Evolutionary conservation across 2,797 vertebrate species (phyloP).

Genomic region (Ctenosaura bakeri): DNA sequence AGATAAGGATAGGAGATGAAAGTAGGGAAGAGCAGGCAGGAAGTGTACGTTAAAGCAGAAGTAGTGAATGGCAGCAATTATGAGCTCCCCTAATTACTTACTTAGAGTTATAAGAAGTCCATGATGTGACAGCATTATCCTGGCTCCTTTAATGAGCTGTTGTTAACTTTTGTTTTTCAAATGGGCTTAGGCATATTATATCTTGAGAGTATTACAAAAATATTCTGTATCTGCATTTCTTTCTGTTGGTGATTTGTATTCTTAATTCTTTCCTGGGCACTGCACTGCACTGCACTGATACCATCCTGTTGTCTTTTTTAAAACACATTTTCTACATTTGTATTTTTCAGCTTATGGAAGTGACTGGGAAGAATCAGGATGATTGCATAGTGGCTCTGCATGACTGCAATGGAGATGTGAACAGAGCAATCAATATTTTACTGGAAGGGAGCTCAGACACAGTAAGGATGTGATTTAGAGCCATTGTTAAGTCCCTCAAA

Average conservation of each 20-base stretch:
- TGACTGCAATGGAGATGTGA: constrained; percentile 97
- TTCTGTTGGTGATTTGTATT: no score
- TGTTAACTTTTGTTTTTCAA: no score
- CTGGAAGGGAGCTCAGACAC: constrained; percentile 96
- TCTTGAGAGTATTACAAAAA: no score
- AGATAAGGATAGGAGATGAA: no score
- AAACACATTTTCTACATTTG: not conserved
- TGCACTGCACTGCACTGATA: no score
- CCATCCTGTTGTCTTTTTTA: not conserved
- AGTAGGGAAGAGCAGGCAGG: not conserved
- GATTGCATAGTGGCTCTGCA: constrained; percentile 97
- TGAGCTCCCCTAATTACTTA: not conserved
- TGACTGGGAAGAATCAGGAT: constrained; percentile 96
- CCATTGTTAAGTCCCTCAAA: not conserved
- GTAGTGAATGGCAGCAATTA: not conserved
- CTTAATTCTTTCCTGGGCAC: not conserved
- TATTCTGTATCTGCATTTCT: no score
- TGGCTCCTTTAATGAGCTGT: no score
- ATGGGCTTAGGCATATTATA: no score
- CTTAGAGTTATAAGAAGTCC: not conserved
- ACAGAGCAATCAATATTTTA: constrained; percentile 95
- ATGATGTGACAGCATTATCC: no score
- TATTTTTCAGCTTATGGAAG: constrained; percentile 92
- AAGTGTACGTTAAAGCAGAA: not conserved
- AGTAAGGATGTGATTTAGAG: constrained; percentile 77